Percentiles rank a stretch among this genome's conserved stretches.
These are phyloP conservation scores for Paracanthobrama guichenoti DNA, from an alignment of 2,113 vertebrate species.

Conservation along the genomic window DNA sequence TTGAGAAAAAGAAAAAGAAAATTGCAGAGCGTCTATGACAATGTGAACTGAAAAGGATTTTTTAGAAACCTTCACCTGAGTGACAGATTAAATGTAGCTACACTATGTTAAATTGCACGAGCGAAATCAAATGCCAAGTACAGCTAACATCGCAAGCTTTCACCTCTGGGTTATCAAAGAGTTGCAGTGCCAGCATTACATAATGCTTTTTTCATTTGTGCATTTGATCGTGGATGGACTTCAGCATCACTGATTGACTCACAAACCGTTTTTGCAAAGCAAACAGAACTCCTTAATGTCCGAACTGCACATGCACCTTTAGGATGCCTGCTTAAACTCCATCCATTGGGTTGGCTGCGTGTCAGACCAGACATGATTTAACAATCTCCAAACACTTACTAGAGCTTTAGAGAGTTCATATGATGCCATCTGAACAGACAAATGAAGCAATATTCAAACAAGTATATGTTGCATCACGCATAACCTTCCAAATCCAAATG, in stretches of 20 bases:
- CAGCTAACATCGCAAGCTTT: neutral
- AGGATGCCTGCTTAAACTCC: neutral
- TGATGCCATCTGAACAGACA: neutral
- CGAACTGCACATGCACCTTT: neutral
- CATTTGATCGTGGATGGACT: neutral
- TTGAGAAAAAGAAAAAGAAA: too few species aligned
- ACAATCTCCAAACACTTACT: neutral
- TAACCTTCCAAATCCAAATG: neutral
- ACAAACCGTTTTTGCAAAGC: neutral
- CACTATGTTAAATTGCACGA: neutral
- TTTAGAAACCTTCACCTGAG: neutral
- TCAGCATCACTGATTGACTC: neutral
- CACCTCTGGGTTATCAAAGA: neutral
- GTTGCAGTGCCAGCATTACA: neutral
- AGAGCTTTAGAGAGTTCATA: slow-evolving; percentile 1
- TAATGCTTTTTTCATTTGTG: neutral
- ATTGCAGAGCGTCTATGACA: neutral
- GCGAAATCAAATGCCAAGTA: neutral
- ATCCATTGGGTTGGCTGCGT: neutral
- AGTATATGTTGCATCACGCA: neutral
- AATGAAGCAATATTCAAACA: slow-evolving; percentile 32
- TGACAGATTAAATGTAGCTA: neutral
- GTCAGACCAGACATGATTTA: neutral
- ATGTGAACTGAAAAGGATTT: neutral
- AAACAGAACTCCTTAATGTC: neutral